phyloP scores from a whole-genome alignment of 2,797 vertebrate genomes.

The Acridotheres tristis region DNA sequence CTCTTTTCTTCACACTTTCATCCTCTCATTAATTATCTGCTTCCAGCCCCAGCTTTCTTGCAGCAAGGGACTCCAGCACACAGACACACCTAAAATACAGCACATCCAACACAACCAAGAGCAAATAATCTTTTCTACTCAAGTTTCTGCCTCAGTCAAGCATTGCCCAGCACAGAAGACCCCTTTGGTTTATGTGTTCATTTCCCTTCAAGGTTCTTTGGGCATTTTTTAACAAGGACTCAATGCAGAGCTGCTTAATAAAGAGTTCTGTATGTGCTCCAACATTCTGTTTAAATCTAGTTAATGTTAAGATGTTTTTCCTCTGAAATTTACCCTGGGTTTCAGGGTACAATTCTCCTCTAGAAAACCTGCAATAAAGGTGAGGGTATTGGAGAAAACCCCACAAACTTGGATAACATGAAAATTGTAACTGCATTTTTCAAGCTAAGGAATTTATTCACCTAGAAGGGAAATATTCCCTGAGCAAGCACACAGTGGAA shows the following conservation, averaged over 20 bases:
- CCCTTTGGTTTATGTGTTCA: background rate
- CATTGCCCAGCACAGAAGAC: background rate
- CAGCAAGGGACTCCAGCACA: background rate
- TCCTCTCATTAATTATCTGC: background rate
- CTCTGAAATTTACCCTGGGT: background rate
- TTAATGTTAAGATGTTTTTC: background rate
- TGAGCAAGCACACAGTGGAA: background rate
- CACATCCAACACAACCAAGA: background rate
- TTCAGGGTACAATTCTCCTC: background rate
- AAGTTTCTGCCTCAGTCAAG: accelerated
- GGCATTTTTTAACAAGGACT: background rate
- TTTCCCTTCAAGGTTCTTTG: background rate
- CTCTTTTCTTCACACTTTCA: background rate
- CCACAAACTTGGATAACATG: background rate
- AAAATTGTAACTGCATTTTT: background rate
- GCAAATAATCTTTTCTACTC: background rate
- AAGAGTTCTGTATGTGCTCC: background rate
- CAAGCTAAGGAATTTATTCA: background rate
- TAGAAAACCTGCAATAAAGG: background rate
- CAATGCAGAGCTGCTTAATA: background rate
- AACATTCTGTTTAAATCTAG: background rate
- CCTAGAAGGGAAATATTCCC: background rate
- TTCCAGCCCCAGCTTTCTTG: background rate
- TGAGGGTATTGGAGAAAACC: background rate
- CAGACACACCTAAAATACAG: background rate